Evolutionary conservation across 2,113 vertebrate species (phyloP).

Genomic region (Bubo scandiacus): DNA sequence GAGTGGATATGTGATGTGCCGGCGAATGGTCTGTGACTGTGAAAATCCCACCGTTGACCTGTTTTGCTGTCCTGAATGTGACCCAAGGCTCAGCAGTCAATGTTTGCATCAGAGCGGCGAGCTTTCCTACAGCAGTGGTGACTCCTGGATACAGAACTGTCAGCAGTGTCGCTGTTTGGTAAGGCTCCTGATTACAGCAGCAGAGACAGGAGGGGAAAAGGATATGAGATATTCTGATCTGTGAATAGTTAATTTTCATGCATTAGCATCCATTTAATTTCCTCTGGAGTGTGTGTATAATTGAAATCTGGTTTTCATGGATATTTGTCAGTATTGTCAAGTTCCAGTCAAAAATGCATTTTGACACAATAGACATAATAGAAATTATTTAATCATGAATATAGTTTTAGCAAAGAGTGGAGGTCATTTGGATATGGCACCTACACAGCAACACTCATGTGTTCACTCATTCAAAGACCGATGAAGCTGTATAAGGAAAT

Average conservation of each 20-base stretch:
- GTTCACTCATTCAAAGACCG: background rate
- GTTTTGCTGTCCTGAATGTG: conserved; percentile 97
- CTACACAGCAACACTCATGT: background rate
- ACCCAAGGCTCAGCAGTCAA: conserved; percentile 92
- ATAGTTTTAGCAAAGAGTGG: background rate
- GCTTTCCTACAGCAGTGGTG: conserved; percentile 89
- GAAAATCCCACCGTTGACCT: conserved; percentile 95
- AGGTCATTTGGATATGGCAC: background rate
- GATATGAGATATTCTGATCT: background rate
- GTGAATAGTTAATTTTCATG: background rate
- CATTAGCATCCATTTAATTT: background rate
- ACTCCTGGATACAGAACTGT: conserved; percentile 95
- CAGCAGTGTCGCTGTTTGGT: conserved; percentile 97
- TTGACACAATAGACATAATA: background rate
- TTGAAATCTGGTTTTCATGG: background rate
- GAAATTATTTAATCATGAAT: background rate
- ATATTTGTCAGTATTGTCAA: background rate
- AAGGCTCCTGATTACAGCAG: conserved; percentile 48
- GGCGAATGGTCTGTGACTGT: conserved; percentile 97
- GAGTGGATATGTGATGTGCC: conserved; percentile 94
- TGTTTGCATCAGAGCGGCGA: conserved; percentile 94
- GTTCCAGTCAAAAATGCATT: background rate
- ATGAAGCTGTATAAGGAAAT: background rate
- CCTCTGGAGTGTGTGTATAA: background rate
- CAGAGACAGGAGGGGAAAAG: background rate